A percentile compares a stretch with the other conserved stretches of the same genome.
Evolutionary conservation across 2,888 invertebrate genomes (phyloP).

Genomic region (Stomorhina lunata): DNA sequence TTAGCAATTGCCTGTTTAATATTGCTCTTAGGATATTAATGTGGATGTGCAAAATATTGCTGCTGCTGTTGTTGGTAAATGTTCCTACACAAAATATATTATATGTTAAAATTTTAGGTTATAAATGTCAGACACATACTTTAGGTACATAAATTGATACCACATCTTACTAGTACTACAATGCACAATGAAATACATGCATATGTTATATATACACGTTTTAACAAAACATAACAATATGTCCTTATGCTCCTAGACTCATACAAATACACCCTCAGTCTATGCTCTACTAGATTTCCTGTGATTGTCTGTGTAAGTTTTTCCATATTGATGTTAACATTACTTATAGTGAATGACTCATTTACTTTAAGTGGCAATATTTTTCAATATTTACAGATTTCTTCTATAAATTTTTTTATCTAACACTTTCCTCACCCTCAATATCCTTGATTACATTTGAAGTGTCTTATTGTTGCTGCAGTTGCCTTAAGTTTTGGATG

Average conservation of each 20-base stretch:
- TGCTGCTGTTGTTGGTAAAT: constrained; percentile 38
- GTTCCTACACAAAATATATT: constrained; percentile 18
- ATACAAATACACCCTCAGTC: neutral
- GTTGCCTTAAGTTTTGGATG: constrained; percentile 9
- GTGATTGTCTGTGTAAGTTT: neutral
- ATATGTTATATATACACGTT: neutral
- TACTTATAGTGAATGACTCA: constrained; percentile 64
- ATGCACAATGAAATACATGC: constrained; percentile 12
- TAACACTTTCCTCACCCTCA: neutral
- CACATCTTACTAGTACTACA: constrained; percentile 7
- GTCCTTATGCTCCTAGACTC: neutral
- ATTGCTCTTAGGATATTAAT: too few species aligned
- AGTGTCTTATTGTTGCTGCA: constrained; percentile 28
- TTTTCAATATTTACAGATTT: constrained; percentile 38
- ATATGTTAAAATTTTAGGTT: constrained; percentile 62
- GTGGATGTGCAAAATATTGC: constrained; percentile 6
- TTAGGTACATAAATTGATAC: constrained; percentile 62
- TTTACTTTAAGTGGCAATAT: constrained; percentile 65
- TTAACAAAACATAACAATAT: constrained; percentile 11
- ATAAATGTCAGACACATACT: constrained; percentile 65
- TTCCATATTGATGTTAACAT: constrained; percentile 37
- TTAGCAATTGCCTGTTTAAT: constrained; percentile 47
- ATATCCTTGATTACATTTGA: neutral
- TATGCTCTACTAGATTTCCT: neutral
- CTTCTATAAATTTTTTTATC: neutral